Conservation (phyloP, 1,140 invertebrate genomes). For the Rhopalosiphum maidis region DNA sequence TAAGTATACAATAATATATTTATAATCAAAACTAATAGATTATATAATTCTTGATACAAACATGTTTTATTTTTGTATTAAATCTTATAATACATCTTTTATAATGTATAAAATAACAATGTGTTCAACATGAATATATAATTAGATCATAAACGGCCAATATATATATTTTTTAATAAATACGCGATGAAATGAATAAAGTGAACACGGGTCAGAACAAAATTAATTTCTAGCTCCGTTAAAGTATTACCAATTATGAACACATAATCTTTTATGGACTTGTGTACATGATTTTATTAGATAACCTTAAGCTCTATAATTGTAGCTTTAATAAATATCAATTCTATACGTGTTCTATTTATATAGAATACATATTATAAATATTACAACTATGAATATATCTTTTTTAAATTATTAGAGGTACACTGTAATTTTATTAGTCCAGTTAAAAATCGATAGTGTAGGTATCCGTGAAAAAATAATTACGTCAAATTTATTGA, state of each 20-base stretch:
- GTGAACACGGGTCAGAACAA: background rate
- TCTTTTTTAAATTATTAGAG: background rate
- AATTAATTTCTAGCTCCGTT: slow-evolving; percentile 15
- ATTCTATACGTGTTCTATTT: background rate
- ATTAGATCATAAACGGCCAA: background rate
- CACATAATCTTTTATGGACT: background rate
- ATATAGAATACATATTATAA: background rate
- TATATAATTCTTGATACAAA: background rate
- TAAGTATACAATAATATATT: background rate
- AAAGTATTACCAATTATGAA: slow-evolving; percentile 10
- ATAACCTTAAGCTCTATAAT: slow-evolving; percentile 32
- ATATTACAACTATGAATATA: background rate
- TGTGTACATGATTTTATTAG: slow-evolving; percentile 6
- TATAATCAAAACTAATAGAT: background rate
- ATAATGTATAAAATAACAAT: background rate
- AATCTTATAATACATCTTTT: background rate
- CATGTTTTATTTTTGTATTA: background rate
- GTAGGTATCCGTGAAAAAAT: background rate
- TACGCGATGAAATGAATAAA: background rate
- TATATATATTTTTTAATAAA: background rate
- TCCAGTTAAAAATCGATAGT: background rate
- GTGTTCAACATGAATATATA: background rate
- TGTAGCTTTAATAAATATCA: background rate
- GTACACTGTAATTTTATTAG: background rate
- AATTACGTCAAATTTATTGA: background rate